Conservation (phyloP, 2,888 invertebrate species). For the Adela reaumurella region DNA sequence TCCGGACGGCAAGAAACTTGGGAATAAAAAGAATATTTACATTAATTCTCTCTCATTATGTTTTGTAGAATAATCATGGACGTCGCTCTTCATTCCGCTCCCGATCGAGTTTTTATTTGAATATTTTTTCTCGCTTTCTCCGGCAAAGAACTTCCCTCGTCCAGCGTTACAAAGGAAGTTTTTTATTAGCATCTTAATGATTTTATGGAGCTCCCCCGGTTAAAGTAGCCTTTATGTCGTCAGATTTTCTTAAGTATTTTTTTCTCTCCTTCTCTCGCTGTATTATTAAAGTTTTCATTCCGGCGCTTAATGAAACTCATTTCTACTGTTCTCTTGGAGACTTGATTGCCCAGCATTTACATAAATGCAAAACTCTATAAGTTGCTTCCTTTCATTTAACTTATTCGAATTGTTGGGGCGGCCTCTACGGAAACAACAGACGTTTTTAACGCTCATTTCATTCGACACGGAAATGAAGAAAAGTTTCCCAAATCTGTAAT, state of each 20-base stretch:
- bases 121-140: conserved; percentile 41
- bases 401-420: not conserved
- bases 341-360: conserved; percentile 58
- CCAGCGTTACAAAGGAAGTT: conserved; percentile 54
- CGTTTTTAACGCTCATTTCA: too few species aligned
- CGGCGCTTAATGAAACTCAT: conserved; percentile 56
- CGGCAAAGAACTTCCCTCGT: conserved; percentile 24
- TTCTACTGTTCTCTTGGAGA: conserved; percentile 51
- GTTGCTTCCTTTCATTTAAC: conserved; percentile 30
- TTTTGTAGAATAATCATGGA: conserved; percentile 59
- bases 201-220: conserved; percentile 56
- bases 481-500: too few species aligned
- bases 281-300: conserved; percentile 59
- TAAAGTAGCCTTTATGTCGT: conserved; percentile 58
- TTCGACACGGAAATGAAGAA: too few species aligned
- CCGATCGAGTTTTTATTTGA: conserved; percentile 58
- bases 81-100: conserved; percentile 44
- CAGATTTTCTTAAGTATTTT: conserved; percentile 57
- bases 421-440: too few species aligned
- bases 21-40: conserved; percentile 55
- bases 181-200: conserved; percentile 61
- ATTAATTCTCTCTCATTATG: conserved; percentile 59
- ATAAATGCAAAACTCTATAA: conserved; percentile 56
- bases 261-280: conserved; percentile 54
- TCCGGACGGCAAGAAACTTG: conserved; percentile 50